phyloP scores from a whole-genome alignment of 2,113 vertebrate species.

The Pardalotus punctatus region DNA sequence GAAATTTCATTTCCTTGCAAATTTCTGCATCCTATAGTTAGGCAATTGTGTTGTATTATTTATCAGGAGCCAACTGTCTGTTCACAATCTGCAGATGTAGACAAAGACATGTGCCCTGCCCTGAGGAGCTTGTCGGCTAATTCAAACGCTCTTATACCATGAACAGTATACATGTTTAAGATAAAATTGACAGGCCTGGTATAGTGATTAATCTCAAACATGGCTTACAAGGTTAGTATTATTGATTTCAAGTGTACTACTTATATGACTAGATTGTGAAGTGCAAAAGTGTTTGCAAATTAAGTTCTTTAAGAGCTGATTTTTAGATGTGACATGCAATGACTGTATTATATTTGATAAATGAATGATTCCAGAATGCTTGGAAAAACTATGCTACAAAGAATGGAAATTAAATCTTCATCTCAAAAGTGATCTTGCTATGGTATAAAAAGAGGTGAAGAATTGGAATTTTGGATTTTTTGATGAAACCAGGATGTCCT shows the following conservation, averaged over 20 bases:
- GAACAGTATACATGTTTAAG: neutral
- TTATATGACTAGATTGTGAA: neutral
- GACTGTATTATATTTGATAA: neutral
- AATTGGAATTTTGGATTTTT: neutral
- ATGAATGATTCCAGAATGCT: neutral
- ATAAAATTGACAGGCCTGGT: neutral
- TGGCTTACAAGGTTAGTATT: neutral
- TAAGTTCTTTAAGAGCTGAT: neutral
- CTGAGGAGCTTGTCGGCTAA: neutral
- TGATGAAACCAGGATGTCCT: fast-evolving
- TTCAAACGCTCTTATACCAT: neutral
- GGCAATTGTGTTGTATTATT: slow-evolving; percentile 12
- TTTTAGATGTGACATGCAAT: neutral
- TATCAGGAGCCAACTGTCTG: slow-evolving; percentile 20
- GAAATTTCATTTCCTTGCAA: slow-evolving; percentile 37
- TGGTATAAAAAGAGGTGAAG: neutral
- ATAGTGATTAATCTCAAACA: neutral
- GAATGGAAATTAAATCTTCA: neutral
- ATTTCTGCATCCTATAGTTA: neutral
- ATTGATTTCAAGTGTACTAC: neutral
- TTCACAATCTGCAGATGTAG: neutral
- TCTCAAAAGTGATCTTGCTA: neutral
- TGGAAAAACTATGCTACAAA: neutral
- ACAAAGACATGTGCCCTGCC: slow-evolving; percentile 2
- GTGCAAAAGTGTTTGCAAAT: neutral